Base-by-base conservation (phyloP, 2,888 invertebrate species). In the Campoletis raptor region DNA sequence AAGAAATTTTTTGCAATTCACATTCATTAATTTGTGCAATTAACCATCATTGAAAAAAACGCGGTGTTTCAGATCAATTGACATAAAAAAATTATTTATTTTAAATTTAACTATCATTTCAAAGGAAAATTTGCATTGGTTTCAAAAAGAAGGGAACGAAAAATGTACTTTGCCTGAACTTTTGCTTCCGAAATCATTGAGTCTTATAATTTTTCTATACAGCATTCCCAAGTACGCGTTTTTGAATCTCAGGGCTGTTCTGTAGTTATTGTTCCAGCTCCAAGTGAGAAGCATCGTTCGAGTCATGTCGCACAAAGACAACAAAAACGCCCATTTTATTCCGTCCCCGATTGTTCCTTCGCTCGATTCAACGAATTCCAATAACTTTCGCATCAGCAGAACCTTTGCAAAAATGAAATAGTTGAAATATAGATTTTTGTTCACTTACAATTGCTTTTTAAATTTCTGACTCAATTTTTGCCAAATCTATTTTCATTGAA, bases 221-320 rank as follows among this genome's bases (percentile, higher is more conserved):
- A 94, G 85, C 83, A 94, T 88, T 24, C 92, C 91, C 36, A 93
- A 87, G 81, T 93, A 94, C 24, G 94, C 94, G n/a, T 94, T 91
- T 81, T 93, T 93, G 61, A 94, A 86, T 89, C 94, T 91, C 61
- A 93, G 82, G 24, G 93, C 94, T 52, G 94, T 95, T 89, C 94
- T 93, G 87, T 95, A 95, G 90, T 95, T 95, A 64, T 95, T 91
- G 66, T 94, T 94, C 95, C 95, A 96, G 67, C 94, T 94, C 89
- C 95, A 92, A 15, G 95, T 94, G 81, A 95, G 95, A 76, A 95
- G 92, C 18, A 95, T 88, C 15, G 95, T 94, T 61, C 95, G 94
- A 5, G 94, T 77, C 42, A 95, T 85, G 90, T 96, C 96, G 70
- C 94, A 94, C 0, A 94, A 40, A 18, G 94, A 92, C 45, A 96